Evolutionary conservation across 2,113 vertebrate species (phyloP).

Genomic region (Desmodus rotundus): DNA sequence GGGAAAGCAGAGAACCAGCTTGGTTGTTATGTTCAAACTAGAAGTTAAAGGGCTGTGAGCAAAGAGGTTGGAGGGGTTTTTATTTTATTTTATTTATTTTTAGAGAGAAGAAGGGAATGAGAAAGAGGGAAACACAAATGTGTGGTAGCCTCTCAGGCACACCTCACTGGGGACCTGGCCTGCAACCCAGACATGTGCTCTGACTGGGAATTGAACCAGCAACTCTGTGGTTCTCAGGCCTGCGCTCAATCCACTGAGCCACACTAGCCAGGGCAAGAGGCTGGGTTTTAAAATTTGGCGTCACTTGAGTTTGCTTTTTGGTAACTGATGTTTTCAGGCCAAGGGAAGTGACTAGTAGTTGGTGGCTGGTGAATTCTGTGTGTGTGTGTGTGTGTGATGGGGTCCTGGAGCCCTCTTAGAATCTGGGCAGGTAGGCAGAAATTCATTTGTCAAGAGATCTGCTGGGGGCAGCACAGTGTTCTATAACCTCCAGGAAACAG

Average conservation of each 20-base stretch:
- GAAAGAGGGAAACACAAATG: too few relatives aligned
- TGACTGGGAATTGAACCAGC: too few relatives aligned
- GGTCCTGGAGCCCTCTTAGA: not conserved
- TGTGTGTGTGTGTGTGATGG: not conserved
- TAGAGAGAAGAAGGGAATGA: too few relatives aligned
- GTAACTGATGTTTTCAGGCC: not conserved
- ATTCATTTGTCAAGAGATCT: not conserved
- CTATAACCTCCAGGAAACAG: not conserved
- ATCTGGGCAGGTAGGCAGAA: not conserved
- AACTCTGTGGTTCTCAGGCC: too few relatives aligned
- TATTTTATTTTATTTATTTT: too few relatives aligned
- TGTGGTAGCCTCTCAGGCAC: too few relatives aligned
- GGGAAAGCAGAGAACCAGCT: not conserved
- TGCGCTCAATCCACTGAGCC: too few relatives aligned
- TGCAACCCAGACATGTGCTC: too few relatives aligned
- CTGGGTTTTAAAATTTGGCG: not conserved
- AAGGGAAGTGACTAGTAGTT: not conserved
- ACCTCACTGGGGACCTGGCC: too few relatives aligned
- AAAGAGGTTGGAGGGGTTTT: not conserved
- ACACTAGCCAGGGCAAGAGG: not conserved
- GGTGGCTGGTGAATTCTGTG: not conserved
- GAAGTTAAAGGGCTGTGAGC: not conserved
- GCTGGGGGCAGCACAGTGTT: not conserved
- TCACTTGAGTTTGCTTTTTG: not conserved
- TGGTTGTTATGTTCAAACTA: not conserved